Percentiles rank a stretch among this genome's conserved stretches.
phyloP scores from a whole-genome alignment of 1,140 invertebrate genomes.

The Drosophila orena region DNA sequence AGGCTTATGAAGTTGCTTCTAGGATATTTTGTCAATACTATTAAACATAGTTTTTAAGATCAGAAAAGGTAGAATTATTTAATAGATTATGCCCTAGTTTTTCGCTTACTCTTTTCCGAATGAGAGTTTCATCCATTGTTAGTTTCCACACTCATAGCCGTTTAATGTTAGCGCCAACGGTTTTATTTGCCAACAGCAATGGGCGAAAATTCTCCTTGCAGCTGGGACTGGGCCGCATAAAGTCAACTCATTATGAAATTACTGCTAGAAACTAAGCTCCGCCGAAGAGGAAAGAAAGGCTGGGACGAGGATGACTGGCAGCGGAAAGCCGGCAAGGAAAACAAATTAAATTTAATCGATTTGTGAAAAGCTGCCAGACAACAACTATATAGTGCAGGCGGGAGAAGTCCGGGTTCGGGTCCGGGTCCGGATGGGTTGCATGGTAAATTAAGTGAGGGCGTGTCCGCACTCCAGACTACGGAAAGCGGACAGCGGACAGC shows the following conservation, averaged over 20 bases:
- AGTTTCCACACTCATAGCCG: conserved; percentile 47
- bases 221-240: conserved; percentile 61
- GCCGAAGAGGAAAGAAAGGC: conserved; percentile 25
- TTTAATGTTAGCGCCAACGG: conserved; percentile 57
- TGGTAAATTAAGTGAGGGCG: conserved; percentile 57
- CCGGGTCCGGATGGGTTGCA: conserved; percentile 35
- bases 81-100: conserved; percentile 3
- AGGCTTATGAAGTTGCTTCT: neutral
- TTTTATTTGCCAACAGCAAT: conserved; percentile 42
- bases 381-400: conserved; percentile 28
- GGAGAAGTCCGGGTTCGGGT: conserved; percentile 24
- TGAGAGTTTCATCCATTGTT: conserved; percentile 34
- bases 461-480: conserved; percentile 17
- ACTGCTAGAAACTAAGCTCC: conserved; percentile 52
- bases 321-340: conserved; percentile 67
- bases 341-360: conserved; percentile 84
- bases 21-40: no score
- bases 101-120: conserved; percentile 7
- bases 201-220: conserved; percentile 32
- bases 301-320: conserved; percentile 46
- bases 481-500: conserved; percentile 16
- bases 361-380: conserved; percentile 73
- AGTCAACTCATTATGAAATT: conserved; percentile 83
- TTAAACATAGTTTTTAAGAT: neutral
- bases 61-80: neutral